A percentile compares a stretch with the other conserved stretches of the same genome.
Evolutionary conservation across 2,113 vertebrate genomes (phyloP).

Genomic region (Saguinus imperator): DNA sequence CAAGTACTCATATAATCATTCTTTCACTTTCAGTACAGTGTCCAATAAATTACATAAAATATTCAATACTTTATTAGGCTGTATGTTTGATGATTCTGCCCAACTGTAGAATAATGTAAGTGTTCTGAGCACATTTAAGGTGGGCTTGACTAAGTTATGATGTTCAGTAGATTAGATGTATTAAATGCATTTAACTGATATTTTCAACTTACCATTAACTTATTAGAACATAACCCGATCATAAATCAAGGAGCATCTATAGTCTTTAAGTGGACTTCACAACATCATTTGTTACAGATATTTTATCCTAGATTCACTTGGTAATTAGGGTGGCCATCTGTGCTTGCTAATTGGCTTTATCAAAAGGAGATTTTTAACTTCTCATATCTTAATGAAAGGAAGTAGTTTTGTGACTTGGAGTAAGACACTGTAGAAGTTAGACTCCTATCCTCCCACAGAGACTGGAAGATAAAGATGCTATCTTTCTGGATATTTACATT

Average conservation of each 20-base stretch:
- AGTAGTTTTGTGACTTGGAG: background rate
- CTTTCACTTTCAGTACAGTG: background rate
- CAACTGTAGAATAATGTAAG: background rate
- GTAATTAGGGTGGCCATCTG: background rate
- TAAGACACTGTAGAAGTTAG: background rate
- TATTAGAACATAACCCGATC: background rate
- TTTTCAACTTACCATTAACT: background rate
- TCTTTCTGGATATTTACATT: background rate
- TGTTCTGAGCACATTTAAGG: background rate
- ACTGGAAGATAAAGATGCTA: background rate
- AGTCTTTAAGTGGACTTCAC: background rate
- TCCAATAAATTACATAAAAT: background rate
- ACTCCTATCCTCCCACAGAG: background rate
- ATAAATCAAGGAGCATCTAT: background rate
- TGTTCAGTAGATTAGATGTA: background rate
- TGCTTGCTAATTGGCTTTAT: background rate
- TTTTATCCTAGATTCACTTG: background rate
- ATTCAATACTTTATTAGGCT: background rate
- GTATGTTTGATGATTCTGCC: background rate
- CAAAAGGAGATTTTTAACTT: background rate
- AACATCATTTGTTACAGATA: background rate
- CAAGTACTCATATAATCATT: background rate
- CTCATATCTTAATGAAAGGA: background rate
- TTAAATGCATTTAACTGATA: background rate
- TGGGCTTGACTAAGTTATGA: background rate